Percentiles rank a stretch among this genome's conserved stretches.
Evolutionary conservation across 2,888 invertebrate genomes (phyloP).

Genomic region (Drosophila tripunctata): DNA sequence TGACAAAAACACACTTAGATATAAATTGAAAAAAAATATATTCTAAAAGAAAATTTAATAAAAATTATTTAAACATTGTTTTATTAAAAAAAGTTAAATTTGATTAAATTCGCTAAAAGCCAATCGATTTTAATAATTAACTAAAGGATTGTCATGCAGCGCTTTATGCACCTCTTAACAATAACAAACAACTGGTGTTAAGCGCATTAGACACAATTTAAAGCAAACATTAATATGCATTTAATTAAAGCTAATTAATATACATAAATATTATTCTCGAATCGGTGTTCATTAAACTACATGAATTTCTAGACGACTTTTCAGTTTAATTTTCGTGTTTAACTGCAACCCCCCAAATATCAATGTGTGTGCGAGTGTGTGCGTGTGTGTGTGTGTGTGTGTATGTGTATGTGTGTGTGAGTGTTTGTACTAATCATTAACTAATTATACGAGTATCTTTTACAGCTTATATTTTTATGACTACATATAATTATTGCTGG

Average conservation of each 20-base stretch:
- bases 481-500: constrained; percentile 43
- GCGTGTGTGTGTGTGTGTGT: constrained; percentile 18
- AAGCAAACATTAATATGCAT: constrained; percentile 53
- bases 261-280: constrained; percentile 33
- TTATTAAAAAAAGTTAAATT: not conserved
- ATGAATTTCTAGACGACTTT: constrained; percentile 29
- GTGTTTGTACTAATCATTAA: constrained; percentile 43
- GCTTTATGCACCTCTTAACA: not conserved
- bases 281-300: constrained; percentile 34
- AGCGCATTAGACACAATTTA: constrained; percentile 34
- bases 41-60: not conserved
- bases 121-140: not conserved
- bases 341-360: constrained; percentile 47
- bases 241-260: constrained; percentile 44
- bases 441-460: constrained; percentile 29
- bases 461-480: constrained; percentile 47
- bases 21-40: not conserved
- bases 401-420: constrained; percentile 28
- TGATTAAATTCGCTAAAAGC: not conserved
- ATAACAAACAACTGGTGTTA: constrained; percentile 26
- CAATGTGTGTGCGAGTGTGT: constrained; percentile 17
- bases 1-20: constrained; percentile 6
- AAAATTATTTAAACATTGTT: not conserved
- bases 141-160: not conserved
- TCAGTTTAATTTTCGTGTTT: constrained; percentile 32